These are phyloP conservation scores for Musca vetustissima DNA, from an alignment of 1,140 invertebrate species.

Conservation along the genomic window DNA sequence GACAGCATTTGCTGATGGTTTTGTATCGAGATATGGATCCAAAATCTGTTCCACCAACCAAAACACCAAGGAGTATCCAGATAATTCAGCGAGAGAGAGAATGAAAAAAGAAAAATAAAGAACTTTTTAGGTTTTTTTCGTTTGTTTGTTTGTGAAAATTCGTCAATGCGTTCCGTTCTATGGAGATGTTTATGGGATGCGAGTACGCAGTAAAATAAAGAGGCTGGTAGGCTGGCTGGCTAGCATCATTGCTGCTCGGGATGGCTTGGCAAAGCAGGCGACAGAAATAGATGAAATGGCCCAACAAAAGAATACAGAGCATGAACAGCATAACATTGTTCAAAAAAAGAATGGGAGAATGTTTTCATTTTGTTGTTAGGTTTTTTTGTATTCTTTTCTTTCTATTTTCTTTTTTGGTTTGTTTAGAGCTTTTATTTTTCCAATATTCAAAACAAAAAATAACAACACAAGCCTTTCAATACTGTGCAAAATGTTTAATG, in stretches of 20 bases:
- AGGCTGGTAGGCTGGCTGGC: not conserved
- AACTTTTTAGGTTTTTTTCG: not conserved
- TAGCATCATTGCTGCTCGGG: too few species aligned
- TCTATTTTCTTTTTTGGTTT: too few species aligned
- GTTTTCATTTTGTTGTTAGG: too few species aligned
- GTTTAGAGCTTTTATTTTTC: too few species aligned
- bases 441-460: too few species aligned
- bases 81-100: not conserved
- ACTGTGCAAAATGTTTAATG: too few species aligned
- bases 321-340: not conserved
- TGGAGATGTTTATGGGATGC: constrained; percentile 18
- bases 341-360: too few species aligned
- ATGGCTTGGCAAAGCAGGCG: not conserved
- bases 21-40: constrained; percentile 74
- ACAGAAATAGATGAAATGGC: constrained; percentile 15
- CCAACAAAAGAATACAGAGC: constrained; percentile 1
- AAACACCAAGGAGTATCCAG: not conserved
- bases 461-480: too few species aligned
- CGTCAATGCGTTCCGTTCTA: constrained; percentile 4
- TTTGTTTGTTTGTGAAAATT: constrained; percentile 6
- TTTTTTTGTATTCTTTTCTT: too few species aligned
- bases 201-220: constrained; percentile 19
- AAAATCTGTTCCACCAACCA: constrained; percentile 60
- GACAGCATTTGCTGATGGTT: constrained; percentile 68
- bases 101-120: not conserved